Percentiles rank a stretch among this genome's conserved stretches.
Conservation (phyloP, 2,113 vertebrate species). For the Butorides virescens region DNA sequence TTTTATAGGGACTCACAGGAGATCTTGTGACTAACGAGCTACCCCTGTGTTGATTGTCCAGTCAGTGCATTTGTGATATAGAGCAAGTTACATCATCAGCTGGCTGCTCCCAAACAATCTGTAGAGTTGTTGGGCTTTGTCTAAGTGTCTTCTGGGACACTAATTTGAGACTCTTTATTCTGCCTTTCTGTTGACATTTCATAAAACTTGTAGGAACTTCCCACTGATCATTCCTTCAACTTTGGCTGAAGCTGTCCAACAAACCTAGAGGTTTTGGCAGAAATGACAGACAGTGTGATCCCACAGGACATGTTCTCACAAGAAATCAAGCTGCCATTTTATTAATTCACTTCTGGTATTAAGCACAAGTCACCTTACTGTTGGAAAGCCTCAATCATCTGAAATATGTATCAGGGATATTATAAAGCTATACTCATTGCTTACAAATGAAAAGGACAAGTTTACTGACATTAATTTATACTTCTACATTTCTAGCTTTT, state of each 20-base stretch:
- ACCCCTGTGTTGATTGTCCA: background rate
- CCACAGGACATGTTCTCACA: background rate
- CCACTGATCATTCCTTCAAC: background rate
- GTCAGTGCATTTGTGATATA: background rate
- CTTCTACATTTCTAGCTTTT: background rate
- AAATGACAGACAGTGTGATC: background rate
- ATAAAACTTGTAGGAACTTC: background rate
- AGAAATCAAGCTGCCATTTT: background rate
- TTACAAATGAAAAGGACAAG: background rate
- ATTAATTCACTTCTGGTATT: background rate
- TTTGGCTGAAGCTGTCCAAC: background rate
- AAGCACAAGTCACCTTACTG: background rate
- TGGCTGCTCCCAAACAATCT: background rate
- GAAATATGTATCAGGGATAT: background rate
- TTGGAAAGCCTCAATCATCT: background rate
- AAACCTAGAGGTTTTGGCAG: background rate
- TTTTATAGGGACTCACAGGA: background rate
- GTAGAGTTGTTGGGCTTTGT: background rate
- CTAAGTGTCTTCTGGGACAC: background rate
- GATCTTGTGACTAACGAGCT: background rate
- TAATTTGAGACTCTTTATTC: background rate
- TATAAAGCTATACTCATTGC: background rate
- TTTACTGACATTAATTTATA: background rate
- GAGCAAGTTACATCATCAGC: fast-evolving
- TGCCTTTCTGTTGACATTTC: background rate